Conservation (phyloP, 2,113 vertebrate genomes). For the Macroglossus sobrinus region DNA sequence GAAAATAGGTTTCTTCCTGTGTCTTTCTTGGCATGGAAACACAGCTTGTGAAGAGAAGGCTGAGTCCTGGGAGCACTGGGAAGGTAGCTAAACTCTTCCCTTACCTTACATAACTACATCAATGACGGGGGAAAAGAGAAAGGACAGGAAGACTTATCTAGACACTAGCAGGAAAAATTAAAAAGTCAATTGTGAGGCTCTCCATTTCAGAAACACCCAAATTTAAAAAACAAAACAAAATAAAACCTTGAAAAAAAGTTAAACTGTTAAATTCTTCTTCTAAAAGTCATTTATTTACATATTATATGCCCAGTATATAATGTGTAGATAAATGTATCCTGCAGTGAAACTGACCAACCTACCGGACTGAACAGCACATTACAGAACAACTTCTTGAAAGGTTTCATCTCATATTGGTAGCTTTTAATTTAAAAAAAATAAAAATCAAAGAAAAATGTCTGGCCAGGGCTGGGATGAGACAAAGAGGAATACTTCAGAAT, state of each 20-base stretch:
- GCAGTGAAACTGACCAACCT: slow-evolving; percentile 60
- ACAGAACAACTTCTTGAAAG: slow-evolving; percentile 80
- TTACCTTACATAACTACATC: slow-evolving; percentile 49
- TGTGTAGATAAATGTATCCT: slow-evolving; percentile 58
- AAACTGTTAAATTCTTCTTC: slow-evolving; percentile 76
- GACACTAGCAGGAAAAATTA: slow-evolving; percentile 65
- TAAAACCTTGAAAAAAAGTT: slow-evolving; percentile 69
- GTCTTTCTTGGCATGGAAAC: slow-evolving; percentile 55
- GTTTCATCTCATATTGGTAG: slow-evolving; percentile 77
- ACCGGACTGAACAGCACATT: slow-evolving; percentile 71
- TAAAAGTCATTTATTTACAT: slow-evolving; percentile 79
- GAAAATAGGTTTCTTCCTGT: slow-evolving; percentile 50
- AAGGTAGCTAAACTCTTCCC: slow-evolving; percentile 58
- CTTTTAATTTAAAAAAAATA: slow-evolving; percentile 77
- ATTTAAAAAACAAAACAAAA: slow-evolving; percentile 57
- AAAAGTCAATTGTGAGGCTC: slow-evolving; percentile 66
- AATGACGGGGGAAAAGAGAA: neutral
- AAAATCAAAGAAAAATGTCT: slow-evolving; percentile 68
- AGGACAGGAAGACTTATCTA: slow-evolving; percentile 61
- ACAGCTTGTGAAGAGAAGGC: slow-evolving; percentile 50
- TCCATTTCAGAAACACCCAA: slow-evolving; percentile 73
- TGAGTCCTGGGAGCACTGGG: slow-evolving; percentile 50
- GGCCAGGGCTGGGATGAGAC: slow-evolving; percentile 78
- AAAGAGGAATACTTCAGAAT: slow-evolving; percentile 73
- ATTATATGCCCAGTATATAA: slow-evolving; percentile 48